phyloP scores from a whole-genome alignment of 2,888 invertebrate species.

The Leucophenga montana region DNA sequence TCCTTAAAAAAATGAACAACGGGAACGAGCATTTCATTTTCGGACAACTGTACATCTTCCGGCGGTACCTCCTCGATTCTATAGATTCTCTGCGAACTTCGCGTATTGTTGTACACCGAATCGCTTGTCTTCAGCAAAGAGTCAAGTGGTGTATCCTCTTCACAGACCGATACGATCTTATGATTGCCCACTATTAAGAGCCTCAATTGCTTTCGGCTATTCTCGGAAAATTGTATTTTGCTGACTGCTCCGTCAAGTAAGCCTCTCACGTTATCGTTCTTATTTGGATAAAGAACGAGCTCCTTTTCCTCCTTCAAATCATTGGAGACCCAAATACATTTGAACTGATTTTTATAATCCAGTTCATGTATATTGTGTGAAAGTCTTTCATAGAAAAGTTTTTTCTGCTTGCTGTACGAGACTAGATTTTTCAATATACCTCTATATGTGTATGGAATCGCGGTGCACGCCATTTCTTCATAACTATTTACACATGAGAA shows the following conservation, averaged over 20 bases:
- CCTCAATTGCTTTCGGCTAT: conserved; percentile 90
- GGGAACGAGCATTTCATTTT: conserved; percentile 91
- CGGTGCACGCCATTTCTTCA: conserved; percentile 69
- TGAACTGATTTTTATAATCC: conserved; percentile 97
- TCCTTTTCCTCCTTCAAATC: conserved; percentile 97
- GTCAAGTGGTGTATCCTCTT: conserved; percentile 82
- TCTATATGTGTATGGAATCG: conserved; percentile 70
- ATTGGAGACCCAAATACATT: conserved; percentile 86
- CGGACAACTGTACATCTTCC: conserved; percentile 86
- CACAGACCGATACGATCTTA: conserved; percentile 80
- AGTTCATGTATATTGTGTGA: conserved; percentile 97
- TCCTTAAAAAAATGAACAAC: conserved; percentile 99
- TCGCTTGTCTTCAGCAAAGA: conserved; percentile 67
- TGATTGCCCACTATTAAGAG: conserved; percentile 84
- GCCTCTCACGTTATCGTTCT: conserved; percentile 91
- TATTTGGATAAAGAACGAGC: conserved; percentile 95
- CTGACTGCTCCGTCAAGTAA: conserved; percentile 94
- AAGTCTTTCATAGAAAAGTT: conserved; percentile 96
- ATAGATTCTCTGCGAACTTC: conserved; percentile 76
- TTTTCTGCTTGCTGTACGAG: conserved; percentile 91
- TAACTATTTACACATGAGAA: conserved; percentile 90
- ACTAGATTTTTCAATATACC: conserved; percentile 77
- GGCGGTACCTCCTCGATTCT: conserved; percentile 95
- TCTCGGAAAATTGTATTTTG: too few species aligned
- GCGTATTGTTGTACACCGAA: conserved; percentile 65